Conservation (phyloP, 2,113 vertebrate genomes). For the Marmota monax region DNA sequence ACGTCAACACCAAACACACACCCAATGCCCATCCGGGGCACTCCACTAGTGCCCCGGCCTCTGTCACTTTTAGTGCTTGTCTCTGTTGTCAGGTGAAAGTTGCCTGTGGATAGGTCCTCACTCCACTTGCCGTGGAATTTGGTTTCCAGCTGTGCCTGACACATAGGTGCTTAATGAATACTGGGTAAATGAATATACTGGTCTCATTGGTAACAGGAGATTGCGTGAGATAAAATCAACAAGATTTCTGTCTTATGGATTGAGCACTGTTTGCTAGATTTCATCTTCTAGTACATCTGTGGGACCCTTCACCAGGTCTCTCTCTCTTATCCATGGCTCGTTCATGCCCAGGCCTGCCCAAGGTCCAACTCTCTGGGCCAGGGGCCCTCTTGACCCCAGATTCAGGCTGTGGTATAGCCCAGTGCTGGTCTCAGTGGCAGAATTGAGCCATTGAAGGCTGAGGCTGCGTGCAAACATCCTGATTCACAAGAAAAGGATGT, state of each 20-base stretch:
- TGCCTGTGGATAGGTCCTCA: accelerated
- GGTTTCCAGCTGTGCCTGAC: neutral
- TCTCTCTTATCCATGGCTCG: neutral
- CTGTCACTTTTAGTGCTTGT: accelerated
- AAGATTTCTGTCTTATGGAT: neutral
- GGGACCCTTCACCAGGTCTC: neutral
- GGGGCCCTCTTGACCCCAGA: neutral
- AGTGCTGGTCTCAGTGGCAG: neutral
- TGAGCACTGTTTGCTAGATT: neutral
- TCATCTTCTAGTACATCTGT: neutral
- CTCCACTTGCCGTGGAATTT: too few relatives aligned
- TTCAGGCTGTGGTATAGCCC: neutral
- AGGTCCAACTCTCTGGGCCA: neutral
- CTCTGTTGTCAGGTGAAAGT: neutral
- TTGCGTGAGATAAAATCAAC: accelerated
- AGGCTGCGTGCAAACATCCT: conserved; percentile 48
- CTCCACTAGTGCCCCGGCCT: too few relatives aligned
- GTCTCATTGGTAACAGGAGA: neutral
- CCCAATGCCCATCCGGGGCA: neutral
- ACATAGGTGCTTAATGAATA: neutral
- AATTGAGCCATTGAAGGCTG: conserved; percentile 39
- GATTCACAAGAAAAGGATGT: conserved; percentile 74
- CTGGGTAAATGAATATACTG: too few relatives aligned
- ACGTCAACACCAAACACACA: neutral
- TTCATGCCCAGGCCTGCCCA: neutral